Evolutionary conservation across 2,888 invertebrate genomes (phyloP).

Genomic region (Lomographa bimaculata): DNA sequence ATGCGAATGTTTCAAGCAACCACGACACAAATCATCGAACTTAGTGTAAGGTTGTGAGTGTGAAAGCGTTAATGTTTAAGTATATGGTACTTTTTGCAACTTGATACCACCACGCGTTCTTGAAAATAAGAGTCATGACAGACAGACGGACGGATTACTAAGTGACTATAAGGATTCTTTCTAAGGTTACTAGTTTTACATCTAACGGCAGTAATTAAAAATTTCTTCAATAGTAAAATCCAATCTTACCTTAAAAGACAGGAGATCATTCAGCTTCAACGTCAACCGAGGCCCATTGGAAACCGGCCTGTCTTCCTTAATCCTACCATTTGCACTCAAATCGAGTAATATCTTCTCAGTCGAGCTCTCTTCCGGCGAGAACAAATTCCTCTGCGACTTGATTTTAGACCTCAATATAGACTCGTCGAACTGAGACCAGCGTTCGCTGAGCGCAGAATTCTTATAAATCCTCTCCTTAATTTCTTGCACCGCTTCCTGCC

Average conservation of each 20-base stretch:
- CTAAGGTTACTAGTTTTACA: too few species aligned
- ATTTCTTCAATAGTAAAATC: too few species aligned
- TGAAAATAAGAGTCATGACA: too few species aligned
- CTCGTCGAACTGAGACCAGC: conserved; percentile 43
- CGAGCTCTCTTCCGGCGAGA: conserved; percentile 53
- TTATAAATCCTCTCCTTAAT: conserved; percentile 75
- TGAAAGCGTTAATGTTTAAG: too few species aligned
- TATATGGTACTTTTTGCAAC: too few species aligned
- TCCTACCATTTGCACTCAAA: conserved; percentile 55
- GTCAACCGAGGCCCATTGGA: conserved; percentile 69
- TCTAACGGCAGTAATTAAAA: too few species aligned
- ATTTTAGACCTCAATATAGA: conserved; percentile 56
- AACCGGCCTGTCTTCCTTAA: conserved; percentile 59
- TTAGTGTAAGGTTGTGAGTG: too few species aligned
- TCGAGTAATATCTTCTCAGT: conserved; percentile 51
- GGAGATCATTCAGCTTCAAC: conserved; percentile 73
- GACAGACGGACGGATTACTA: too few species aligned
- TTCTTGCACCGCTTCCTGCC: conserved; percentile 84
- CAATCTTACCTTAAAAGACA: conserved; percentile 76
- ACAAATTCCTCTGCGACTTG: conserved; percentile 64
- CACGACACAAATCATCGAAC: too few species aligned
- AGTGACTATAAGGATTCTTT: too few species aligned
- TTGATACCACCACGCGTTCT: too few species aligned
- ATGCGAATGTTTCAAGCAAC: too few species aligned
- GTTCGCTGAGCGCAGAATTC: conserved; percentile 65